phyloP scores from a whole-genome alignment of 2,113 vertebrate species.

The Procavia capensis region DNA sequence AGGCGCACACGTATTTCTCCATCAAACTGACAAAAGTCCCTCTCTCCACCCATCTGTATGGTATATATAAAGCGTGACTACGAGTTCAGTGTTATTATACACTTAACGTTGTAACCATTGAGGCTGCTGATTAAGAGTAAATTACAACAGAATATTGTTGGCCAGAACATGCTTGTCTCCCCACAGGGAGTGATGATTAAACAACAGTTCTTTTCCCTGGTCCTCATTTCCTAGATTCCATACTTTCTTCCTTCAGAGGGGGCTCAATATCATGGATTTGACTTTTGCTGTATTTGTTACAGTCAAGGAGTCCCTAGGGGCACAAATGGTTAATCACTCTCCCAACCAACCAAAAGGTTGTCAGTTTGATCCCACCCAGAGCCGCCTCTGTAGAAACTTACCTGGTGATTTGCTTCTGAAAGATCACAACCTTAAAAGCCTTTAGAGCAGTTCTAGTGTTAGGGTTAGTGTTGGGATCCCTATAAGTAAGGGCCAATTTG shows the following conservation, averaged over 20 bases:
- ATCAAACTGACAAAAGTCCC: background rate
- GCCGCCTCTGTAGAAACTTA: too few relatives aligned
- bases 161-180: background rate
- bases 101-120: background rate
- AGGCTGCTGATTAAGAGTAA: background rate
- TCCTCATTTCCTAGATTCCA: background rate
- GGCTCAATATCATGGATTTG: background rate
- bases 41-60: background rate
- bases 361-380: too few relatives aligned
- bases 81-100: background rate
- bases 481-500: too few relatives aligned
- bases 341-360: too few relatives aligned
- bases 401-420: too few relatives aligned
- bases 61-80: background rate
- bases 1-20: background rate
- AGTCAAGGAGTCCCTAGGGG: background rate
- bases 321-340: background rate
- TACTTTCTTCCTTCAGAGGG: background rate
- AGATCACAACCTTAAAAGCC: too few relatives aligned
- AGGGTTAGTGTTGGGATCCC: too few relatives aligned
- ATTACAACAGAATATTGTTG: background rate
- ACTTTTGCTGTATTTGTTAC: background rate
- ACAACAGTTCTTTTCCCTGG: background rate
- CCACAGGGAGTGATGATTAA: background rate
- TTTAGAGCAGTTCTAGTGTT: too few relatives aligned